Conservation (phyloP, 2,113 vertebrate species). For the Chaetodon auriga region DNA sequence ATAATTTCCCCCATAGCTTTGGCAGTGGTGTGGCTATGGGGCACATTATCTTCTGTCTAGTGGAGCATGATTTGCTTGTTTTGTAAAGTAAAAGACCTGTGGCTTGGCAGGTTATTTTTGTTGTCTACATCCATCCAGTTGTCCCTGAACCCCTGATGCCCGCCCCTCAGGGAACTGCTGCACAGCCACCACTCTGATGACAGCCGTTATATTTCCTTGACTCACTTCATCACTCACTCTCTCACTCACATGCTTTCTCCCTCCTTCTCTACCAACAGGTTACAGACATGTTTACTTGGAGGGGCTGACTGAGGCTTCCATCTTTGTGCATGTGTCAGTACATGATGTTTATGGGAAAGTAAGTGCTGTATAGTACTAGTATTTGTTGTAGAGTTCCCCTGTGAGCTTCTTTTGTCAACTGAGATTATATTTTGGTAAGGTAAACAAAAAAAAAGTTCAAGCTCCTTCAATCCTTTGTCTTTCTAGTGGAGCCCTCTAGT, state of each 20-base stretch:
- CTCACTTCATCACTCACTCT: neutral
- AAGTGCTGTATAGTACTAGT: constrained; percentile 45
- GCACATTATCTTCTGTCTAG: constrained; percentile 36
- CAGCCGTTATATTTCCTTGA: constrained; percentile 33
- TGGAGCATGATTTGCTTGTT: constrained; percentile 42
- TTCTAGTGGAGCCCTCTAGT: constrained; percentile 99
- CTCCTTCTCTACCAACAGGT: constrained; percentile 81
- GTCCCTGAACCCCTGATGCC: constrained; percentile 45
- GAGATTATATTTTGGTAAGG: neutral
- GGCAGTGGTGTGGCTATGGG: constrained; percentile 9
- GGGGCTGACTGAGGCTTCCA: constrained; percentile 95
- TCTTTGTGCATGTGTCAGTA: constrained; percentile 96
- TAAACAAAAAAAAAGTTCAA: constrained; percentile 44
- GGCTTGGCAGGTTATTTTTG: constrained; percentile 35
- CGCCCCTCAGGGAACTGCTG: constrained; percentile 32
- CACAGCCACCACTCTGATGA: constrained; percentile 31
- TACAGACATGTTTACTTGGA: constrained; percentile 98
- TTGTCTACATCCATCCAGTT: constrained; percentile 33
- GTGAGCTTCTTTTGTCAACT: constrained; percentile 11
- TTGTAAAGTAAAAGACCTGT: constrained; percentile 32
- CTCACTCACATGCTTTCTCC: constrained; percentile 19
- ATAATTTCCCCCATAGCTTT: constrained; percentile 4
- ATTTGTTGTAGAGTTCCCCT: neutral
- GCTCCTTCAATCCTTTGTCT: constrained; percentile 80
- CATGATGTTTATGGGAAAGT: constrained; percentile 99